phyloP scores from a whole-genome alignment of 2,797 vertebrate species.

The Coilia nasus region DNA sequence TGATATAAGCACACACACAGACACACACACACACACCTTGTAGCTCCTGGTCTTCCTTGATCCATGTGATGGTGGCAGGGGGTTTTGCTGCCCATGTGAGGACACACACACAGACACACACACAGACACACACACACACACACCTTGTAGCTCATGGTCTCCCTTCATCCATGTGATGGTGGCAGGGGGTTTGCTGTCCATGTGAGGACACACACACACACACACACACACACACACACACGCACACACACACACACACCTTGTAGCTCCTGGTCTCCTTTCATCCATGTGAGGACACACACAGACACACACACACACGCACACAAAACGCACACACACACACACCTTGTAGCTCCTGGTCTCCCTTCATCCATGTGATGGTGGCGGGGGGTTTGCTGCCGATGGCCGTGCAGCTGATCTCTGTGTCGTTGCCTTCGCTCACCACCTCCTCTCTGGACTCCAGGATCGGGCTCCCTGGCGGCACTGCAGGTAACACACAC shows the following conservation, averaged over 20 bases:
- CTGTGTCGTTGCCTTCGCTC: constrained; percentile 93
- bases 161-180: constrained; percentile 97
- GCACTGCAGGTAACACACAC: constrained; percentile 75
- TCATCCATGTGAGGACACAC: constrained; percentile 90
- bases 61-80: constrained; percentile 93
- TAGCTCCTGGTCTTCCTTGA: constrained; percentile 93
- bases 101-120: constrained; percentile 38
- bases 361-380: constrained; percentile 97
- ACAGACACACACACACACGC: not conserved
- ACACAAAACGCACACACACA: not conserved
- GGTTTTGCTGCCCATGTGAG: too few relatives aligned
- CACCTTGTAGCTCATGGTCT: constrained; percentile 89
- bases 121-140: constrained; percentile 4
- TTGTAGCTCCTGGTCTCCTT: constrained; percentile 89
- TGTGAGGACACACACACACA: too few relatives aligned
- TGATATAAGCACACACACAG: not conserved
- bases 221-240: not conserved
- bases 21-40: constrained; percentile 72
- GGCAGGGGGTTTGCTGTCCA: constrained; percentile 67
- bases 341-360: constrained; percentile 88
- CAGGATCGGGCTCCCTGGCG: constrained; percentile 91
- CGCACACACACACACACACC: constrained; percentile 68
- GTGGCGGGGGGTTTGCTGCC: constrained; percentile 94
- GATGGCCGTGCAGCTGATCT: constrained; percentile 94
- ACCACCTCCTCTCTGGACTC: constrained; percentile 91